Base-by-base conservation (phyloP, 1,140 invertebrate genomes). In the Manduca sexta region DNA sequence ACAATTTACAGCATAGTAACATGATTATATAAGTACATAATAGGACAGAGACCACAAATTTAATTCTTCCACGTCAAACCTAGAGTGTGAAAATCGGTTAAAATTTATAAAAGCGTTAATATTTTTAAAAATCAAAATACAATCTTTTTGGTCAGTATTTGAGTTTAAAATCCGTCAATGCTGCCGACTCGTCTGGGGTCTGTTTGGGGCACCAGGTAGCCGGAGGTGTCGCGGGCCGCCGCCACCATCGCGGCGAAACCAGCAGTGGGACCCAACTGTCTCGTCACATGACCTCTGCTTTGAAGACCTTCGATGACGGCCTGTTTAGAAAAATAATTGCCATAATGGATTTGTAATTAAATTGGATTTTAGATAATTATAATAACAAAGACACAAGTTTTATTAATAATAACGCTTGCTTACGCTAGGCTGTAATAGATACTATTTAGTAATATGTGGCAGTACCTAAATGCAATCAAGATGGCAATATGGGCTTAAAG, bases 211-310 rank as follows among this genome's bases (percentile, higher is more conserved):
- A 84, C 60, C 0, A 84, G 54, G 7, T 51, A 49, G 4, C 81
- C 75, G 14, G 78, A 71, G 1, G 34, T 16, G 14, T 81, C 75
- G 17, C 84, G 60, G 0, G 67, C 50, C 0, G 80, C 80, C 4
- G 81, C 88, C 0, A 86, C 79, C 45, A 88, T 70, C 0, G 88
- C 86, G 1, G 88, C 87, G 52, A 87, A 89, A 1, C 87, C 87
- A 18, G 82, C 84, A 4, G 84, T 86, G 0, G 59, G 66, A 0
- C 72, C 59, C 4, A 83, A 59, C 41, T 79, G 76, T 2, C 72
- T 79, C 0, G 86, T 69, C 1, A 75, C 72, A 51, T 89, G 88
- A 0, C 87, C 88, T 40, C 65, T 66, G 0, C 45, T 58, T 13
- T 52, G 60, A 0, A 86, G 64, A 10, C 64, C 67, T 14, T 31